These are phyloP conservation scores for Sminthurinus aureus DNA, from an alignment of 2,888 invertebrate genomes.

Conservation along the genomic window DNA sequence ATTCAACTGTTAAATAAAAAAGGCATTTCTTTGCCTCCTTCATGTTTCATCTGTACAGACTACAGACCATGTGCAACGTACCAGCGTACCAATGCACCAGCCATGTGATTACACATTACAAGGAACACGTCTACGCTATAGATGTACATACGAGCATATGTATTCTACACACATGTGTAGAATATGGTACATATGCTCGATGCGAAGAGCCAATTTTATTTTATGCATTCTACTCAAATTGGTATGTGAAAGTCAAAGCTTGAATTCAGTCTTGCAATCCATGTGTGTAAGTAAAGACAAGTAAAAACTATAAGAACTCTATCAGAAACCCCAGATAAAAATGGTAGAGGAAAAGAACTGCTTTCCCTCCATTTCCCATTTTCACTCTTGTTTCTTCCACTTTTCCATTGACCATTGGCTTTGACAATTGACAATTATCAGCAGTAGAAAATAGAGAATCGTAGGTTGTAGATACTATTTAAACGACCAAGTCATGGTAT, in stretches of 20 bases:
- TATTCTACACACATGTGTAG: too few species aligned
- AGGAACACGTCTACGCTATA: neutral
- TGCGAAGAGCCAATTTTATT: too few species aligned
- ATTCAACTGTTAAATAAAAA: conserved; percentile 3
- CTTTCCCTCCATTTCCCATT: too few species aligned
- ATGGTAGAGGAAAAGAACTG: too few species aligned
- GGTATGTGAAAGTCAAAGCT: too few species aligned
- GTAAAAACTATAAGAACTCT: too few species aligned
- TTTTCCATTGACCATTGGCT: neutral
- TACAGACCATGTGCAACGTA: neutral
- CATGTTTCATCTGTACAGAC: neutral
- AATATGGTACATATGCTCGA: too few species aligned
- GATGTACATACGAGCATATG: neutral
- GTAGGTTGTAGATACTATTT: neutral
- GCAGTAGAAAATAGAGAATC: neutral
- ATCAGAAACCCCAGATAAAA: too few species aligned
- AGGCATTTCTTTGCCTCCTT: neutral
- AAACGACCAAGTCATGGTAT: neutral
- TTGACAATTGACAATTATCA: neutral
- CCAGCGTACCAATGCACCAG: neutral
- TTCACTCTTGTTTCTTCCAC: too few species aligned
- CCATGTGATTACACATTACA: neutral
- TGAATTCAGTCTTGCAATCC: too few species aligned
- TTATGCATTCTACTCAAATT: too few species aligned
- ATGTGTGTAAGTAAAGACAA: too few species aligned